Evolutionary conservation across 2,113 vertebrate species (phyloP).

Genomic region (Gallinago media): DNA sequence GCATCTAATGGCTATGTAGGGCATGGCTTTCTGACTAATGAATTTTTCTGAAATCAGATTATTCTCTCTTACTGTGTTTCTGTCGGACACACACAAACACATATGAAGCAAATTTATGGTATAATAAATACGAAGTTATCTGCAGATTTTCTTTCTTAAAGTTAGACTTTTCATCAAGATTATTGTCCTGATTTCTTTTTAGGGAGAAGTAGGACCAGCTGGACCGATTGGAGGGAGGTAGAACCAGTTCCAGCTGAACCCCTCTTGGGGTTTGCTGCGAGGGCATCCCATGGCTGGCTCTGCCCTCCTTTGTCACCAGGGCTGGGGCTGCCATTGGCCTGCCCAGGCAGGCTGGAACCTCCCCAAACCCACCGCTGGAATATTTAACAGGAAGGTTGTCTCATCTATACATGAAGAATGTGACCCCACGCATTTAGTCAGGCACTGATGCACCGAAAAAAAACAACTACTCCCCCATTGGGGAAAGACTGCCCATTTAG

Average conservation of each 20-base stretch:
- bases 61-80: not conserved
- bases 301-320: conserved; percentile 34
- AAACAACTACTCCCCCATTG: conserved; percentile 69
- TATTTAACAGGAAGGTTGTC: conserved; percentile 85
- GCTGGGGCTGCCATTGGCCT: conserved; percentile 78
- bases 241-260: conserved; percentile 73
- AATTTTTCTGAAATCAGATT: not conserved
- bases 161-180: not conserved
- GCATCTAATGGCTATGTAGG: not conserved
- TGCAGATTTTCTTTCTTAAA: not conserved
- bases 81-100: not conserved
- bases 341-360: conserved; percentile 58
- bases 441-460: conserved; percentile 76
- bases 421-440: conserved; percentile 85
- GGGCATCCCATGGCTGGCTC: conserved; percentile 55
- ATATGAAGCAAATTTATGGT: not conserved
- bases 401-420: conserved; percentile 82
- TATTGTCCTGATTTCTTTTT: conserved; percentile 50
- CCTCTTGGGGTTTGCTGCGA: conserved; percentile 36
- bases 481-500: conserved; percentile 61
- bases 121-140: not conserved
- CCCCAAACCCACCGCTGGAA: conserved; percentile 81
- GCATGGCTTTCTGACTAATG: not conserved
- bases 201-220: conserved; percentile 93
- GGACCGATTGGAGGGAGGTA: conserved; percentile 84